Percentiles rank a stretch among this genome's conserved stretches.
These are phyloP conservation scores for Oreortyx pictus DNA, from an alignment of 2,797 vertebrate genomes.

Conservation along the genomic window DNA sequence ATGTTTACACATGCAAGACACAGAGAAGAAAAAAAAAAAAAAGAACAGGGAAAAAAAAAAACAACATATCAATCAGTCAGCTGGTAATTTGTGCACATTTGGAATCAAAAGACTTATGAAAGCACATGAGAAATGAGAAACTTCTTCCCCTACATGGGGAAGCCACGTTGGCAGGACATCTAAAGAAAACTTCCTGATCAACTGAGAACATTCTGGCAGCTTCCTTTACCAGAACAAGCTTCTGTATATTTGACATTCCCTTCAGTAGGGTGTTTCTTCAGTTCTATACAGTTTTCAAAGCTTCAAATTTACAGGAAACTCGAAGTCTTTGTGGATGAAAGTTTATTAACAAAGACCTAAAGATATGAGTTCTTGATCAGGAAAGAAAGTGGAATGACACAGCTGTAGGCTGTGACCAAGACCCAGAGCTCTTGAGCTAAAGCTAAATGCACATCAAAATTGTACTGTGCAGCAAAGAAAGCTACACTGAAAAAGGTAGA, in stretches of 20 bases:
- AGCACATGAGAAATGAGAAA: neutral
- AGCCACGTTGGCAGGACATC: neutral
- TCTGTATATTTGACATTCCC: neutral
- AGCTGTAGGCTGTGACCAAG: neutral
- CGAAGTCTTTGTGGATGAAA: neutral
- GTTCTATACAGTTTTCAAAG: neutral
- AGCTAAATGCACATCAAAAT: neutral
- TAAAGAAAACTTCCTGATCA: neutral
- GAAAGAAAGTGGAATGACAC: neutral
- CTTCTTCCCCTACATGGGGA: neutral
- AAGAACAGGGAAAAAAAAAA: neutral
- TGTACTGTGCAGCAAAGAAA: neutral
- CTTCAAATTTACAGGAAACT: neutral
- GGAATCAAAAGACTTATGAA: neutral
- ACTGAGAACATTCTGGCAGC: neutral
- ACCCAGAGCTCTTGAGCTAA: neutral
- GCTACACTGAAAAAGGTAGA: neutral
- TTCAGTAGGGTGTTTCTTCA: neutral
- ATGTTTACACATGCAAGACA: neutral
- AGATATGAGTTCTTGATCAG: neutral
- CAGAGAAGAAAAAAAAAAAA: neutral
- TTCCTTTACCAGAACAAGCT: neutral
- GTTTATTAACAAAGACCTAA: neutral
- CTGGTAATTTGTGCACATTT: neutral
- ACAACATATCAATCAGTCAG: neutral